A percentile compares a stretch with the other conserved stretches of the same genome.
Evolutionary conservation across 2,888 invertebrate genomes (phyloP).

Genomic region (Pammene aurita): DNA sequence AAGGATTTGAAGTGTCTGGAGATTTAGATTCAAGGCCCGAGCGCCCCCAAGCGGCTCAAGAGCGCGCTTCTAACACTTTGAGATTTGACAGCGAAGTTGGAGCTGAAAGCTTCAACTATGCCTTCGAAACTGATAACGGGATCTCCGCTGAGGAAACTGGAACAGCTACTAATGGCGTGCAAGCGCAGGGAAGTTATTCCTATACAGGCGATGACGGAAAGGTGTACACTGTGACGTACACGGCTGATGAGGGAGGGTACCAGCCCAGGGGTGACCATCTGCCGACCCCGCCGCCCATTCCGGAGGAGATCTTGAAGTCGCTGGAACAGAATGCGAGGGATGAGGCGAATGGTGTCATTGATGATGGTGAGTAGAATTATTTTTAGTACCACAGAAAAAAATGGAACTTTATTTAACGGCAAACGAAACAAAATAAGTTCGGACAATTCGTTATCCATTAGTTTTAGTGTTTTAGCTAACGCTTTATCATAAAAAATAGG

Average conservation of each 20-base stretch:
- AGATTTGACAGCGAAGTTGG: constrained; percentile 64
- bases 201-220: constrained; percentile 74
- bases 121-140: constrained; percentile 72
- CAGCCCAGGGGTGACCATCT: constrained; percentile 68
- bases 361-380: constrained; percentile 67
- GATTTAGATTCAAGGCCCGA: constrained; percentile 47
- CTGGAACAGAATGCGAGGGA: constrained; percentile 71
- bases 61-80: constrained; percentile 59
- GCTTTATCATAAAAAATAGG: too few species aligned
- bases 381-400: not conserved
- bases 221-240: constrained; percentile 70
- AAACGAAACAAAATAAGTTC: too few species aligned
- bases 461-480: too few species aligned
- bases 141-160: constrained; percentile 69
- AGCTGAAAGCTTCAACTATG: constrained; percentile 63
- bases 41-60: constrained; percentile 58
- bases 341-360: constrained; percentile 68
- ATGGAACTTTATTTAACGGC: too few species aligned
- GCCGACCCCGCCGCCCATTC: constrained; percentile 72
- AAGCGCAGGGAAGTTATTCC: constrained; percentile 69
- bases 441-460: too few species aligned
- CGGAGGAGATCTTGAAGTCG: constrained; percentile 66
- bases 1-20: constrained; percentile 40
- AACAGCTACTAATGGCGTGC: constrained; percentile 61
- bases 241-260: constrained; percentile 70